Conservation (phyloP, 2,888 invertebrate species). For the Bhutanitis thaidina region DNA sequence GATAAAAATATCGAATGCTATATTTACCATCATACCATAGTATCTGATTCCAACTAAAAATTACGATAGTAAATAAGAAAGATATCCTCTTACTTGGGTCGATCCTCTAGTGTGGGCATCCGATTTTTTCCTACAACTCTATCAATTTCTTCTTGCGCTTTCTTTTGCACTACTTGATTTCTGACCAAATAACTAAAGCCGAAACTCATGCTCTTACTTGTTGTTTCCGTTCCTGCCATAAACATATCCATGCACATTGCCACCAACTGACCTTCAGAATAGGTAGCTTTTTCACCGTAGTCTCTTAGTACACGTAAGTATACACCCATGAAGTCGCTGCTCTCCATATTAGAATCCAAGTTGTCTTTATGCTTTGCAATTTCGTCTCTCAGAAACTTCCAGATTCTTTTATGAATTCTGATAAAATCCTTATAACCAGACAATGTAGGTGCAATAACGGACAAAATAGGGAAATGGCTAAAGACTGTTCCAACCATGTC, state of each 20-base stretch:
- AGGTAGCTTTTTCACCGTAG: constrained; percentile 75
- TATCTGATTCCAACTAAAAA: too few relatives aligned
- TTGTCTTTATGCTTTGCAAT: constrained; percentile 84
- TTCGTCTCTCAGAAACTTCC: constrained; percentile 86
- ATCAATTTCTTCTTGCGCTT: constrained; percentile 89
- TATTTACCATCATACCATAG: too few relatives aligned
- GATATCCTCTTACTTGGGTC: constrained; percentile 80
- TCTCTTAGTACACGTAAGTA: constrained; percentile 85
- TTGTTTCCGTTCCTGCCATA: constrained; percentile 93
- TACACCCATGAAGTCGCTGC: constrained; percentile 90
- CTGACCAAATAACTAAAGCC: constrained; percentile 86
- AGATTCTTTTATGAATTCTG: constrained; percentile 84
- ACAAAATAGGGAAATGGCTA: constrained; percentile 88
- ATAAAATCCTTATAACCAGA: constrained; percentile 89
- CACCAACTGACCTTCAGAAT: constrained; percentile 86
- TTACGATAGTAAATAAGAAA: too few relatives aligned
- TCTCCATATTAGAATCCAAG: constrained; percentile 77
- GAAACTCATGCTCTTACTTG: constrained; percentile 88
- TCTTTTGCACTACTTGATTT: constrained; percentile 85
- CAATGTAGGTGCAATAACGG: constrained; percentile 84
- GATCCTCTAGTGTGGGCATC: constrained; percentile 84
- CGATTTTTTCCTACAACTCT: constrained; percentile 84
- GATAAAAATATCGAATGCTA: too few relatives aligned
- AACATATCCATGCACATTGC: constrained; percentile 92
- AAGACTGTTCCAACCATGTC: constrained; percentile 91